Evolutionary conservation across 2,888 invertebrate genomes (phyloP).

Genomic region (Ectobius pallidus): DNA sequence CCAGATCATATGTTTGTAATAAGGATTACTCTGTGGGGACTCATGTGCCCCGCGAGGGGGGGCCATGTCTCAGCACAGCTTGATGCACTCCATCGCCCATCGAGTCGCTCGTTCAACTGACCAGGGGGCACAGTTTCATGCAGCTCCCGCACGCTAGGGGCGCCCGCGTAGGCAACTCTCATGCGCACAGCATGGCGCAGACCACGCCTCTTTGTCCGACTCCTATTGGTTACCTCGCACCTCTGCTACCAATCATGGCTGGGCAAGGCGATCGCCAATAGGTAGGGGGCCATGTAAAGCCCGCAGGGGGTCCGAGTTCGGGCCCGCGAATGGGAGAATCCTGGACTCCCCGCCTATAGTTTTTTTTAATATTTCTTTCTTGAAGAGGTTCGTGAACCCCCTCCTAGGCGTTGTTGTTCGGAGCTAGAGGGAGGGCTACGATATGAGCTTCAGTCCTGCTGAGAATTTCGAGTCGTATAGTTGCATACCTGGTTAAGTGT

Average conservation of each 20-base stretch:
- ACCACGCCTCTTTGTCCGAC: background rate
- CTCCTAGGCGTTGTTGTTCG: background rate
- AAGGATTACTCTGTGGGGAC: background rate
- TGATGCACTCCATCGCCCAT: background rate
- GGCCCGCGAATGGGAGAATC: constrained; percentile 5
- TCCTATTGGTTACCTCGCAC: background rate
- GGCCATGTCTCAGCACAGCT: background rate
- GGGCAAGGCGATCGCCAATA: background rate
- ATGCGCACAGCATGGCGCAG: constrained; percentile 32
- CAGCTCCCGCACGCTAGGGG: background rate
- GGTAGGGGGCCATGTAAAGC: constrained; percentile 18
- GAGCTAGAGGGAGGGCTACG: constrained; percentile 12
- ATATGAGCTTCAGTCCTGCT: constrained; percentile 33
- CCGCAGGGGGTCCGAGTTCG: background rate
- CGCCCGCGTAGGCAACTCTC: background rate
- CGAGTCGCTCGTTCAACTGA: background rate
- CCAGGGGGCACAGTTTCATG: background rate
- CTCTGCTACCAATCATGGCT: background rate
- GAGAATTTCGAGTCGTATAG: constrained; percentile 24
- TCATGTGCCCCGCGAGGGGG: background rate
- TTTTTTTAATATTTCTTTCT: background rate
- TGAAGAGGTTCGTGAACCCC: constrained; percentile 2
- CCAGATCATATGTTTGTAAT: no score
- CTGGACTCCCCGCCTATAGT: background rate
- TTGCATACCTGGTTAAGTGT: background rate